phyloP scores from a whole-genome alignment of 2,888 invertebrate species.

The Reticulitermes lucifugus region DNA sequence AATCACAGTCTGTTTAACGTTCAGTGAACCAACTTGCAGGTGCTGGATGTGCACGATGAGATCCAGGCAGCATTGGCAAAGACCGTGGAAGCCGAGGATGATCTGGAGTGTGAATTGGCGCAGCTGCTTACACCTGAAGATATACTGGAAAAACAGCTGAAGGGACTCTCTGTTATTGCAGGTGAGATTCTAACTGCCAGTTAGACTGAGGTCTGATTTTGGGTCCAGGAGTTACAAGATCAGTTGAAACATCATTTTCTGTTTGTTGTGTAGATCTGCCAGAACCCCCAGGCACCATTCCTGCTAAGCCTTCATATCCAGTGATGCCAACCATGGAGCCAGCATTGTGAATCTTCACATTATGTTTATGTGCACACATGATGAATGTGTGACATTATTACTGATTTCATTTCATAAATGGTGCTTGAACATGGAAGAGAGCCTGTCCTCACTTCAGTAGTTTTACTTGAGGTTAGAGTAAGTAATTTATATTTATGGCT shows the following conservation, averaged over 20 bases:
- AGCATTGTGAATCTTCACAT: neutral
- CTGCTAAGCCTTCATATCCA: neutral
- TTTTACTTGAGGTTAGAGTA: too few relatives aligned
- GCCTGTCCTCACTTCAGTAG: too few relatives aligned
- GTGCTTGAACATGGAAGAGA: too few relatives aligned
- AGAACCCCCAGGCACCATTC: neutral
- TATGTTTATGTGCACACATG: too few relatives aligned
- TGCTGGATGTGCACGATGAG: conserved; percentile 70
- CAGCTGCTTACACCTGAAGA: conserved; percentile 65
- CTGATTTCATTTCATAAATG: too few relatives aligned
- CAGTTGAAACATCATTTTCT: neutral
- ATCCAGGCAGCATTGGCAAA: conserved; percentile 68
- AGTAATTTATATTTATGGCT: too few relatives aligned
- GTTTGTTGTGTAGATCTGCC: neutral
- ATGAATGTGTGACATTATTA: too few relatives aligned
- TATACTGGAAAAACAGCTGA: neutral
- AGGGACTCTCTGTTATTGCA: neutral
- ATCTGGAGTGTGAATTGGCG: conserved; percentile 75
- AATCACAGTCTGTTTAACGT: too few relatives aligned
- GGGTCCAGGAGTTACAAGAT: neutral
- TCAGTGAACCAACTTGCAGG: conserved; percentile 61
- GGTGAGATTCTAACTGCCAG: neutral
- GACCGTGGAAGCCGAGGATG: conserved; percentile 68
- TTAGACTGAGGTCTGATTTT: neutral
- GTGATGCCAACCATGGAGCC: neutral